Percentiles rank a stretch among this genome's conserved stretches.
These are phyloP conservation scores for Mylabris sibirica DNA, from an alignment of 2,888 invertebrate species.

Conservation along the genomic window DNA sequence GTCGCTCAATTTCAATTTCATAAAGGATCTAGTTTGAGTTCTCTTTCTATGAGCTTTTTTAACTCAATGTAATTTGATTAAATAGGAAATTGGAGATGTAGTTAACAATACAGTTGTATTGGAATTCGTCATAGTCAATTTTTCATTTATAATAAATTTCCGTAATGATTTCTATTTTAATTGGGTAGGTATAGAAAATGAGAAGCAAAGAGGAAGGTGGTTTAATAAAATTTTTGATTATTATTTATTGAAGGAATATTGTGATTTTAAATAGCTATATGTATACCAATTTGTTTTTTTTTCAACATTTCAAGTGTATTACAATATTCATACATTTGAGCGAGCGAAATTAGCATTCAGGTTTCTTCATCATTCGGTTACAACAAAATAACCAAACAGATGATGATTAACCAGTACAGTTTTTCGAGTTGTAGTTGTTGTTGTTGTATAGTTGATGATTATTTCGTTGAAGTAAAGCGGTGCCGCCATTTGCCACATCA, in stretches of 20 bases:
- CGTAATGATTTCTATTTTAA: background rate
- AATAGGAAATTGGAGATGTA: conserved; percentile 14
- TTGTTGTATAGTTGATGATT: conserved; percentile 6
- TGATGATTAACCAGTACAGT: conserved; percentile 16
- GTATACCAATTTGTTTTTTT: background rate
- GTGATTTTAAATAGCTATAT: background rate
- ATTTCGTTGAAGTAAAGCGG: conserved; percentile 18
- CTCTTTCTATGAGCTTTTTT: too few species aligned
- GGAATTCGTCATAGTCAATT: conserved; percentile 14
- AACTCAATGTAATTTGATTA: too few species aligned
- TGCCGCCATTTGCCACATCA: conserved; percentile 11
- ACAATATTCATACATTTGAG: background rate
- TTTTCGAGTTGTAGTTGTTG: conserved; percentile 14
- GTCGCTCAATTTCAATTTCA: too few species aligned
- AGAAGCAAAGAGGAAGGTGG: background rate
- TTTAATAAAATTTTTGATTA: background rate
- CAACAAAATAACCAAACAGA: conserved; percentile 17
- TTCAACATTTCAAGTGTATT: background rate
- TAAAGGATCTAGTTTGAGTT: too few species aligned
- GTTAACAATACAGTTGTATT: too few species aligned
- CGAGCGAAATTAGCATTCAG: background rate
- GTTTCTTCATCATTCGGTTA: background rate
- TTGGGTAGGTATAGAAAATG: too few species aligned
- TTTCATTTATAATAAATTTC: too few species aligned
- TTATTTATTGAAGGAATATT: background rate